These are phyloP conservation scores for Dicerorhinus sumatrensis DNA, from an alignment of 2,113 vertebrate species.

Conservation along the genomic window DNA sequence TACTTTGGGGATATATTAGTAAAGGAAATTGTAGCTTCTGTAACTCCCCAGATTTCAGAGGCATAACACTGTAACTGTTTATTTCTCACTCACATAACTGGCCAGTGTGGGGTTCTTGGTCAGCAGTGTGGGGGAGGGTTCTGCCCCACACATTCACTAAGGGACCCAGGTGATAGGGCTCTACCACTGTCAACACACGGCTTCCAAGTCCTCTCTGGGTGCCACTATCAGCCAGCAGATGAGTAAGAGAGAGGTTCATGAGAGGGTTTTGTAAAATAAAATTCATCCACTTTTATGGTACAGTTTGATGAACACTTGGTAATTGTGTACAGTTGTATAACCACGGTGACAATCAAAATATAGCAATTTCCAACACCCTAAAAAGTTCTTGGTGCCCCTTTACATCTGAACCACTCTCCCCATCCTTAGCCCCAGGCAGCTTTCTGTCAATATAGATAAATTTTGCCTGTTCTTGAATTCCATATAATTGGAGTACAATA, in stretches of 20 bases:
- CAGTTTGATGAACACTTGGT: not conserved
- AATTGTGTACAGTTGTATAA: not conserved
- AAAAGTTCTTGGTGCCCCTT: not conserved
- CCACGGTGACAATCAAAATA: not conserved
- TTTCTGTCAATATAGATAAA: not conserved
- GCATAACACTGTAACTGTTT: not conserved
- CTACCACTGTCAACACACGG: not conserved
- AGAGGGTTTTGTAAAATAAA: not conserved
- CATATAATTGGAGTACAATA: not conserved
- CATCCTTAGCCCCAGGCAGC: not conserved
- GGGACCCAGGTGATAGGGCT: not conserved
- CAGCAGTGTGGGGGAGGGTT: no score
- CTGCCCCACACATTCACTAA: not conserved
- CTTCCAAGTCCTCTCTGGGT: not conserved
- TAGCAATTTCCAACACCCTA: not conserved
- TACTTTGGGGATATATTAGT: not conserved
- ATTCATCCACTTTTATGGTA: not conserved
- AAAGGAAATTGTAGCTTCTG: not conserved
- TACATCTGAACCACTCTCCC: not conserved
- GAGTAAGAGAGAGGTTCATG: not conserved
- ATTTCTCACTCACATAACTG: not conserved
- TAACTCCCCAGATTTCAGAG: not conserved
- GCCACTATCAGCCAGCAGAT: not conserved
- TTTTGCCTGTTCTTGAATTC: not conserved
- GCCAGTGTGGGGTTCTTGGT: not conserved